Percentiles rank a stretch among this genome's conserved stretches.
Conservation (phyloP, 1,140 invertebrate species). For the Drosophila willistoni region DNA sequence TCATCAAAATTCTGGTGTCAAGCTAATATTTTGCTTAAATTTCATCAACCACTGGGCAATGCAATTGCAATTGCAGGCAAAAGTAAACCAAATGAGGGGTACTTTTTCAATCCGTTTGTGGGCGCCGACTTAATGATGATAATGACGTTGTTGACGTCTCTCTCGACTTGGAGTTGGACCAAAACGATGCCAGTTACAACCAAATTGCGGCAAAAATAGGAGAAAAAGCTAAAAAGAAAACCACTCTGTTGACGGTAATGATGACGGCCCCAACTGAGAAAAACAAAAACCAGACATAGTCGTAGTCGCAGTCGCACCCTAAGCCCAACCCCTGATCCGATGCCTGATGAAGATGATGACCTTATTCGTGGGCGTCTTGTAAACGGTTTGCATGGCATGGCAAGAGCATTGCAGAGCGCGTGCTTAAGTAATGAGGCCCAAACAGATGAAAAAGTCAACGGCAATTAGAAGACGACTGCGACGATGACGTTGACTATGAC, state of each 20-base stretch:
- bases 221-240: slow-evolving; percentile 35
- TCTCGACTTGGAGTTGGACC: slow-evolving; percentile 35
- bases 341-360: slow-evolving; percentile 33
- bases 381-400: slow-evolving; percentile 33
- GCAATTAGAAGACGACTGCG: slow-evolving; percentile 65
- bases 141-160: slow-evolving; percentile 34
- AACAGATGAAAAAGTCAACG: slow-evolving; percentile 54
- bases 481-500: slow-evolving; percentile 28
- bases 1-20: neutral
- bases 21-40: neutral
- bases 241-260: slow-evolving; percentile 48
- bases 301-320: slow-evolving; percentile 24
- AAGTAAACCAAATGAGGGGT: neutral
- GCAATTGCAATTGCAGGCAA: neutral
- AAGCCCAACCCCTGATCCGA: slow-evolving; percentile 16
- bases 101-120: slow-evolving; percentile 23
- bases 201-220: slow-evolving; percentile 42
- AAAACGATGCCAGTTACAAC: slow-evolving; percentile 39
- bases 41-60: neutral
- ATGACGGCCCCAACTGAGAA: slow-evolving; percentile 52
- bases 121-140: slow-evolving; percentile 8
- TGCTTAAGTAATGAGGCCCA: slow-evolving; percentile 74
- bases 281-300: slow-evolving; percentile 53
- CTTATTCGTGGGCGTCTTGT: slow-evolving; percentile 44
- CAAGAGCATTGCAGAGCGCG: slow-evolving; percentile 35